Evolutionary conservation across 2,797 vertebrate species (phyloP), one percentile per base, ranked within the genome.

Genomic region (Ctenosaura bakeri): DNA sequence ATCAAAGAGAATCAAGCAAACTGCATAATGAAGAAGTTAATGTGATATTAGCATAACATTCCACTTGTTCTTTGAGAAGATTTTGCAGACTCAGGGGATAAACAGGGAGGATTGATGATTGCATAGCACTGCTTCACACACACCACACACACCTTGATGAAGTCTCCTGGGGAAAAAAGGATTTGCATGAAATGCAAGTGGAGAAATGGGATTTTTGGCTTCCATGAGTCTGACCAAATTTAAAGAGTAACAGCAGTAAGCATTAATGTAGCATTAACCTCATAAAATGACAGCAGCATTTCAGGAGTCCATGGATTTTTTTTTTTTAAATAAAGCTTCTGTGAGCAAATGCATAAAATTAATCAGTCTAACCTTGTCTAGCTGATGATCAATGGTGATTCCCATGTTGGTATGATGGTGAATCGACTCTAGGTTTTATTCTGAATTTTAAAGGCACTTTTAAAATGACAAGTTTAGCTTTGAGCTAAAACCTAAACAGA

Each of bases 1-100:
- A 95, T 95, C 93, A 95, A 94, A 94, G 82, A 82, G 56, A 90
- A 88, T 90, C 52, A 91, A 83, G 85, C 78, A 88, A 93, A 94
- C 77, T 93, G 88, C 80, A 93, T 92, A 93, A 95, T 85, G 86
- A 94, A 94, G 87, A 79, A 89, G 50, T 89, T 93, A 92, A 92
- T 87, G 82, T 18, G 26, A 56, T 71, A 92, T 93, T 93, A 95
- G 73, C 91, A 93, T 93, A 94, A 86, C 52, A 54, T 92, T 89
- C 5, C 54, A 81, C 24, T 91, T 88, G 80, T 90, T 93, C 81
- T 76, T 91, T 77, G 85, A 90, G 92, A 86, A 80, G 0, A 0
- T 89, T 86, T 86, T 73, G 77, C 7, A 85, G 38, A 69, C 46
- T 71, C 29, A 74, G n/a, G 38, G 42, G 35, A 69, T 80, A 91